Evolutionary conservation across 1,140 invertebrate species (phyloP).

Genomic region (Drosophila santomea): DNA sequence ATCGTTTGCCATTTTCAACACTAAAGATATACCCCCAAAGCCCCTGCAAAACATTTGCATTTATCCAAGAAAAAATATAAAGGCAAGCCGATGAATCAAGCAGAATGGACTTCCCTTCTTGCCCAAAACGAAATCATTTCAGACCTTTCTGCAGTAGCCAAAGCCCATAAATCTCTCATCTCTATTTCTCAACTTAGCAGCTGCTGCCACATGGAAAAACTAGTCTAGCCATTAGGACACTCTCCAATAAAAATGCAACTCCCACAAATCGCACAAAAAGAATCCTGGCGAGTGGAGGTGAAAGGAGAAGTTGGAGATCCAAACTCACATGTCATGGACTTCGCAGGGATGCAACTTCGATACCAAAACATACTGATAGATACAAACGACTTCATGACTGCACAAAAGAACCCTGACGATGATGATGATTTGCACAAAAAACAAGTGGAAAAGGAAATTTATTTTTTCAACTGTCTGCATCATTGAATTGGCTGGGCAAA

Average conservation of each 20-base stretch:
- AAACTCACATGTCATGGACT: constrained; percentile 74
- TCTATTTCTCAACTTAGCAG: constrained; percentile 62
- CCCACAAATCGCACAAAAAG: constrained; percentile 48
- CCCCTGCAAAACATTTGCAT: constrained; percentile 15
- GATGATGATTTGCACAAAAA: constrained; percentile 75
- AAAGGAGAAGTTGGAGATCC: constrained; percentile 25
- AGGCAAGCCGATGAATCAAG: constrained; percentile 35
- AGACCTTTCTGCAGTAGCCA: constrained; percentile 44
- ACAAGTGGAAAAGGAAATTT: constrained; percentile 15
- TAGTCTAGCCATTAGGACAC: constrained; percentile 73
- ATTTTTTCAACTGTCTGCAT: constrained; percentile 54
- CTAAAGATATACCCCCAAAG: neutral
- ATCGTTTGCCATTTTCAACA: no score
- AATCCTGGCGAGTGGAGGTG: constrained; percentile 22
- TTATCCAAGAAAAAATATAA: constrained; percentile 4
- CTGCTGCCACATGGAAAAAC: constrained; percentile 65
- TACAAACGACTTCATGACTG: constrained; percentile 77
- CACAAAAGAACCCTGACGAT: constrained; percentile 61
- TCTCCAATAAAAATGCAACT: constrained; percentile 64
- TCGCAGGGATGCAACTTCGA: constrained; percentile 42
- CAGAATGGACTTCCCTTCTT: constrained; percentile 3
- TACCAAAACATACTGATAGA: constrained; percentile 59
- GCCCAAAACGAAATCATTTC: constrained; percentile 40
- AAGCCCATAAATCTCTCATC: constrained; percentile 72
- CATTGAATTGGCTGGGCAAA: constrained; percentile 77